Conservation (phyloP, 2,888 invertebrate species). For the Sarcophaga variegata region DNA sequence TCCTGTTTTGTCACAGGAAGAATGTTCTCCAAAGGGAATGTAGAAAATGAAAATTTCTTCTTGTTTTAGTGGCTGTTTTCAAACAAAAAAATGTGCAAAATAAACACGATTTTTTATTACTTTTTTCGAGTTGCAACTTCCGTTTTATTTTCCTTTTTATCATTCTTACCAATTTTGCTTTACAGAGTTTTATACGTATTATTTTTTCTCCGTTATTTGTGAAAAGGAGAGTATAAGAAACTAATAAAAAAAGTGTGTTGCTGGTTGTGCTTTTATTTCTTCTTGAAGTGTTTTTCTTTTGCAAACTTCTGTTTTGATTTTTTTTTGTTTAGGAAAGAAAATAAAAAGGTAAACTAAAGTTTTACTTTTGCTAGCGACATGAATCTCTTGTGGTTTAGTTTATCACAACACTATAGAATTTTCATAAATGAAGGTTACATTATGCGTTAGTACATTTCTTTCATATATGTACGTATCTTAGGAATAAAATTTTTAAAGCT, state of each 20-base stretch:
- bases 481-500: slow-evolving; percentile 20
- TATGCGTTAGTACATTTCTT: slow-evolving; percentile 35
- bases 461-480: neutral
- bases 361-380: slow-evolving; percentile 24
- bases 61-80: too few species aligned
- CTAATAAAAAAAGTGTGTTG: neutral
- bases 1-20: too few species aligned
- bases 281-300: neutral
- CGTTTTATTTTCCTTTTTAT: too few species aligned
- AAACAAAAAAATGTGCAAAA: too few species aligned
- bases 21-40: too few species aligned
- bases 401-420: slow-evolving; percentile 43
- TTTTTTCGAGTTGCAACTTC: too few species aligned
- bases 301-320: neutral
- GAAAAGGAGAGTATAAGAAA: neutral
- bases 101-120: too few species aligned
- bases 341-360: slow-evolving; percentile 18
- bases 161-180: too few species aligned
- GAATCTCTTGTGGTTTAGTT: slow-evolving; percentile 52
- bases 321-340: neutral
- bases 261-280: neutral
- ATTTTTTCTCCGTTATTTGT: too few species aligned
- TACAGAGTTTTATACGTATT: too few species aligned
- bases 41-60: too few species aligned
- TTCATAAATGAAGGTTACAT: slow-evolving; percentile 39